These are phyloP conservation scores for Zaprionus lineosus DNA, from an alignment of 2,888 invertebrate species.

Conservation along the genomic window DNA sequence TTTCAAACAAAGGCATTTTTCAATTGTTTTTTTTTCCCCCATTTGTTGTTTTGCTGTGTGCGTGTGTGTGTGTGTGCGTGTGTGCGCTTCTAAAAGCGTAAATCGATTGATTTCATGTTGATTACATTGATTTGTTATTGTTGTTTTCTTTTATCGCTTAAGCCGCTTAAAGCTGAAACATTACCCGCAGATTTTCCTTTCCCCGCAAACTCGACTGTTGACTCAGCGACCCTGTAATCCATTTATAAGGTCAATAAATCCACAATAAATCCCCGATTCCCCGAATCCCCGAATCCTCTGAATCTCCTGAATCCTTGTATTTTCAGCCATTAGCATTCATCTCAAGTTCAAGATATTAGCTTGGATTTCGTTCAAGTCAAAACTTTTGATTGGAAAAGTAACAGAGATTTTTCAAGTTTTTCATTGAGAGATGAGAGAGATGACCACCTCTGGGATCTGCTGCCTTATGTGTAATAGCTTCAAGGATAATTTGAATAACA, in stretches of 20 bases:
- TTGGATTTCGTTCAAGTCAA: too few species aligned
- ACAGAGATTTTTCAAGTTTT: too few species aligned
- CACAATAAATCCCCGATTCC: background rate
- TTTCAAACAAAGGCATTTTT: conserved; percentile 74
- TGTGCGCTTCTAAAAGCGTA: conserved; percentile 13
- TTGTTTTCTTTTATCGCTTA: conserved; percentile 1
- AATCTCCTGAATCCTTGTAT: too few species aligned
- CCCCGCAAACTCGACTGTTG: conserved; percentile 10
- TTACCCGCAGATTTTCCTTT: conserved; percentile 14
- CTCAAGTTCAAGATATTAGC: too few species aligned
- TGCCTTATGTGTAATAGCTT: too few species aligned
- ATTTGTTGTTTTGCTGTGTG: conserved; percentile 5
- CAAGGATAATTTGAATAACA: too few species aligned
- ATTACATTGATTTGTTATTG: conserved; percentile 66
- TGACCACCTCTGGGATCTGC: too few species aligned
- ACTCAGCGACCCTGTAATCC: background rate
- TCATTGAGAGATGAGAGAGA: too few species aligned
- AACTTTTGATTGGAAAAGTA: too few species aligned
- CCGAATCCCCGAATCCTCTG: too few species aligned
- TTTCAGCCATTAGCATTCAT: too few species aligned
- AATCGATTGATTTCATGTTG: conserved; percentile 68
- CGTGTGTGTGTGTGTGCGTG: background rate
- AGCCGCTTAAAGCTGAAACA: background rate
- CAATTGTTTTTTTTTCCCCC: conserved; percentile 59
- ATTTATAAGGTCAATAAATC: background rate